Base-by-base conservation (phyloP, 2,113 vertebrate genomes). In the human (Homo sapiens) region DNA sequence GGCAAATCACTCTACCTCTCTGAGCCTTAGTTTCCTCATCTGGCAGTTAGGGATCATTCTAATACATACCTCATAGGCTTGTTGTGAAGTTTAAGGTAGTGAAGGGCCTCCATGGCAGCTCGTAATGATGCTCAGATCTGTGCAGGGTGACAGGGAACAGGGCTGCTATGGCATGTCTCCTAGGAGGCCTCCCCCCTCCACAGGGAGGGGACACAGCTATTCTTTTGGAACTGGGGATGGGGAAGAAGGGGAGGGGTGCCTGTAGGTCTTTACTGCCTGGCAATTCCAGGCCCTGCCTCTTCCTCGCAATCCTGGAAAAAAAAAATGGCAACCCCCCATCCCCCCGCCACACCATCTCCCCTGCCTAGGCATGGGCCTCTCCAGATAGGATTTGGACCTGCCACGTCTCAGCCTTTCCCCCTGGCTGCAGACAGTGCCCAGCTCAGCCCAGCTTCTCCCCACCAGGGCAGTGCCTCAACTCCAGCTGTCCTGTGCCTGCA, bases 31-130 rank as follows among this genome's bases (percentile, higher is more conserved):
- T 73, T 81, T 94, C 35, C 6, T 81, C 75, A n/a, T 17, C 64
- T 90, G 70, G 61, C 10, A 48, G 17, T 59, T n/a, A 92, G 89
- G 64, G 40, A 17, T 75, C 38, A 25, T 17, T 80, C 4, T 1
- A 32, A 35, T 18, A 52, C 1, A 12, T 0, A 27, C 22, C 38
- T 61, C 9, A 7, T 0, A 6, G 59, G 27, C 40, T 55, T 45
- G 38, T 17, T 30, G 40, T 45, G 22, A 35, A 45, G 93, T 59
- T 30, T 64, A 10, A n/a, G 35, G n/a, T 2, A 13, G 92, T 52
- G 38, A 10, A 27, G 73, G 14, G 8, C 1, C 11, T 6, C 2
- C 35, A 4, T 3, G 27, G 80, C 22, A 16, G 79, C 84, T 89
- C 2, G 48, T 18, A 55, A 22, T 0, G 7, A 61, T 22, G 6